A percentile compares a stretch with the other conserved stretches of the same genome.
Conservation (phyloP, 2,888 invertebrate genomes). For the Lochmaea capreae region DNA sequence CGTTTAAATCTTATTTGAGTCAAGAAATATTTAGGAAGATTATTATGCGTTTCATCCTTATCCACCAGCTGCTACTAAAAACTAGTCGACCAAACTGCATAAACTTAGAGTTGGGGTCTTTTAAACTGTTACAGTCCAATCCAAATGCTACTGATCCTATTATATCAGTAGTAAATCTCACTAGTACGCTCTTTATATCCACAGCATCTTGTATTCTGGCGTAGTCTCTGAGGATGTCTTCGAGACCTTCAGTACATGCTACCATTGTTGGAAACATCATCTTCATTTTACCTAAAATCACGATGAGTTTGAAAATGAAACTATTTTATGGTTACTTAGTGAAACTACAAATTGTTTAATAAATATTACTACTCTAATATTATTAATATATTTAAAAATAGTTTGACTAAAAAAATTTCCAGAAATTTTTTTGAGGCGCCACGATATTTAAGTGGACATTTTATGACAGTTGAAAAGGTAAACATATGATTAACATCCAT, state of each 20-base stretch:
- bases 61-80: background rate
- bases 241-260: slow-evolving; percentile 61
- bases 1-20: background rate
- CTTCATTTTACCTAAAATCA: slow-evolving; percentile 72
- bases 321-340: too few relatives aligned
- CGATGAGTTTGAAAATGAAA: background rate
- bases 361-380: too few relatives aligned
- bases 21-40: background rate
- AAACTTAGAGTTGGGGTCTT: slow-evolving; percentile 68
- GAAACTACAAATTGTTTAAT: too few relatives aligned
- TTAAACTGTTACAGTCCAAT: slow-evolving; percentile 69
- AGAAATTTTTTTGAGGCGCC: too few relatives aligned
- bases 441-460: too few relatives aligned
- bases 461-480: too few relatives aligned
- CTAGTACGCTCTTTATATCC: slow-evolving; percentile 65
- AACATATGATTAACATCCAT: too few relatives aligned
- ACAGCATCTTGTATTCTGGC: slow-evolving; percentile 36
- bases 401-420: too few relatives aligned
- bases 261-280: slow-evolving; percentile 72
- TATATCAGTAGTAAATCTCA: slow-evolving; percentile 70
- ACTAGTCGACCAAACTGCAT: slow-evolving; percentile 47
- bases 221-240: slow-evolving; percentile 40
- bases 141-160: slow-evolving; percentile 71
- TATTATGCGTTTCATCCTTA: background rate
- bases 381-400: too few relatives aligned